Percentiles rank a stretch among this genome's conserved stretches.
Conservation (phyloP, 2,113 vertebrate species). For the Zapornia atra region DNA sequence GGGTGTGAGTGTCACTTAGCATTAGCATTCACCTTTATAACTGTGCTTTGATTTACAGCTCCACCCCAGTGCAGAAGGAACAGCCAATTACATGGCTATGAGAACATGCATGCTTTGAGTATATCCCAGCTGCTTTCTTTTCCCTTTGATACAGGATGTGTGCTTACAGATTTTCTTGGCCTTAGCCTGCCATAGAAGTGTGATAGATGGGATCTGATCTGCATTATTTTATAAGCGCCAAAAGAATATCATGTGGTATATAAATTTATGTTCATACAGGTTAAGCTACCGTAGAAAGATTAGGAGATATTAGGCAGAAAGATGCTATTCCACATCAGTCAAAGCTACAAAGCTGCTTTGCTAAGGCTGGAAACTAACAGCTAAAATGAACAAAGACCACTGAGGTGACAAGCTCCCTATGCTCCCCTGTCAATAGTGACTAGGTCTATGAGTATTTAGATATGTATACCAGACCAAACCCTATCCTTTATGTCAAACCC, state of each 20-base stretch:
- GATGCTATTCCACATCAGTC: accelerated
- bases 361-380: not conserved
- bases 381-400: not conserved
- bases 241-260: not conserved
- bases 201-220: not conserved
- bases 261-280: not conserved
- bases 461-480: not conserved
- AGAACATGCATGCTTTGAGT: not conserved
- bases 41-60: constrained; percentile 39
- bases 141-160: not conserved
- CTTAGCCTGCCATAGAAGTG: not conserved
- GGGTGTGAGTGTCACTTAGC: constrained; percentile 28
- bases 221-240: not conserved
- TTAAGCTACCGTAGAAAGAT: not conserved
- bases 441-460: not conserved
- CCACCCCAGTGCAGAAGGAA: not conserved
- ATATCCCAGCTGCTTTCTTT: not conserved
- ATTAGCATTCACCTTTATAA: constrained; percentile 58
- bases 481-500: not conserved
- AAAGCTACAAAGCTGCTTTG: not conserved
- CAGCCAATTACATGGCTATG: not conserved
- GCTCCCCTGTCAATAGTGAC: not conserved
- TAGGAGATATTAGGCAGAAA: not conserved
- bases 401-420: not conserved
- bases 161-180: not conserved